Base-by-base conservation (phyloP, 2,888 invertebrate species). In the Thereva nobilitata region DNA sequence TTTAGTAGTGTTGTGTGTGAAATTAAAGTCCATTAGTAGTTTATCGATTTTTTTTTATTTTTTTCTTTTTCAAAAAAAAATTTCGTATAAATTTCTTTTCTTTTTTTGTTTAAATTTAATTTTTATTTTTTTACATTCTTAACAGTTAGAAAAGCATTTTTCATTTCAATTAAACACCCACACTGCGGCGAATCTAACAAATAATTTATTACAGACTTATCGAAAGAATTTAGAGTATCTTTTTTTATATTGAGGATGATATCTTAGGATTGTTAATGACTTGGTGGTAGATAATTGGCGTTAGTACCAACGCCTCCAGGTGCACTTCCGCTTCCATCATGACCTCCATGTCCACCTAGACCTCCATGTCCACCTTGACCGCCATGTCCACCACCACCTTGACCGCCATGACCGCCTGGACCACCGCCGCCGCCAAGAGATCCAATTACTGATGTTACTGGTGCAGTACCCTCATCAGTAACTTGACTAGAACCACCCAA, bases 401-500 rank as follows among this genome's bases (percentile, higher is more conserved):
- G 23, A 23, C 23, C 23, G 9, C 6, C 6, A 5, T 0, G 4
- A 9, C 8, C 41, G 57, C 77, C 67, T n/a, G n/a, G 10, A 34
- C 6, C 6, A 5, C 1, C 8, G n/a, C 8, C 41, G 57, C 77
- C 67, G 56, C 74, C 75, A 44, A 78, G 66, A 23, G 75, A 72
- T 42, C 79, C 78, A 68, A 79, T 72, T 34, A 78, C 78, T 0
- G 78, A 78, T 23, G 75, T 75, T 3, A 79, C 71, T 34, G 78
- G 76, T 4, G 75, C 77, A 53, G 74, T 74, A 64, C 73, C 76
- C 68, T 78, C 77, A 6, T 79, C 78, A 1, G 75, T 72, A 42
- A 76, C 73, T 68, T 79, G 76, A 4, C 74, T 77, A 54, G 74
- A 75, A 40, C 79, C 79, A 9, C 79, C 79, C 54, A 79, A 72